Evolutionary conservation across 2,797 vertebrate genomes (phyloP), one percentile per base, ranked within the genome.

Genomic region (Iguana delicatissima): DNA sequence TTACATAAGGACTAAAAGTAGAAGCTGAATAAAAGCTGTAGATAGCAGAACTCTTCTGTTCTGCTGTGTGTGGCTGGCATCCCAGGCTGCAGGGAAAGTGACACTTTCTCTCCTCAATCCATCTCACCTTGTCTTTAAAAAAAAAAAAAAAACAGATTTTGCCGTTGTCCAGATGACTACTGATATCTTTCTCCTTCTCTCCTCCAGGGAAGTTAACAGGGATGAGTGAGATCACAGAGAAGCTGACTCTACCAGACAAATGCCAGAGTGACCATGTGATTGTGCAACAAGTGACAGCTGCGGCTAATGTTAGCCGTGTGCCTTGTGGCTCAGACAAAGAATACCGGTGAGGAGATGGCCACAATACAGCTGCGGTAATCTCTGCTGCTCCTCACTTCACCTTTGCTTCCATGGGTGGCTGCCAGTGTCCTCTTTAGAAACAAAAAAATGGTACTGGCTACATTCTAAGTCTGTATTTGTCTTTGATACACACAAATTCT

Each of bases 161-260:
- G 5, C n/a, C 38, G 20, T 69, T 6, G 2, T 18, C n/a, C 42
- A 55, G 57, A 50, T 35, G 50, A 57, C 42, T 77, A 57, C 46
- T 64, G 46, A 35, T 76, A 24, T n/a, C 3, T 14, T 9, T 9
- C 20, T 38, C 46, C 22, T 85, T 85, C 42, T 80, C 16, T 80
- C 1, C 91, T 92, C 73, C 96, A 99, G 99, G 99, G 95, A 98
- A 99, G 97, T 97, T 99, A 94, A 99, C 97, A 7, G 99, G 99
- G 20, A 99, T 99, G 99, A 99, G 99, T 0, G 99, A 99, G 96
- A 98, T 99, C 97, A 97, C 98, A 0, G 99, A 99, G 98, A 99
- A 98, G 95, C 93, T 99, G 90, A 97, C 67, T 0, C 96, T 99
- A 93, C 97, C 97, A 0, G 97, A 95, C 10, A 97, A 97, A 57